These are phyloP conservation scores for Nothura maculosa DNA, from an alignment of 2,797 vertebrate species.

Conservation along the genomic window DNA sequence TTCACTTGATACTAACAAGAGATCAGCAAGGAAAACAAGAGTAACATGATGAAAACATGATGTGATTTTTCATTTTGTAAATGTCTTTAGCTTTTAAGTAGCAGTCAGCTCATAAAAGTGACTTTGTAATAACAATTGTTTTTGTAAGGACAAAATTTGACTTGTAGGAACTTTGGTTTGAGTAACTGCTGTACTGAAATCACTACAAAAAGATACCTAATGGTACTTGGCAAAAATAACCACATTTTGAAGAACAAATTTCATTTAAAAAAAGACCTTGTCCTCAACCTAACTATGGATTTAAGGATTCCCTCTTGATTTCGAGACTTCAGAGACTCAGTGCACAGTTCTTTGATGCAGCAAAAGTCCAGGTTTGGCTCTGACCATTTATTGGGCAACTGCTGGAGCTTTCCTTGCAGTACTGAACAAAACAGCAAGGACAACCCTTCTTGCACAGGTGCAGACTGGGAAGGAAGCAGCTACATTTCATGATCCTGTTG, in stretches of 20 bases:
- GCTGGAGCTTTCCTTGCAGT: not conserved
- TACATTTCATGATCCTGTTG: not conserved
- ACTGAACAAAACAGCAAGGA: not conserved
- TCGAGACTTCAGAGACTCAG: not conserved
- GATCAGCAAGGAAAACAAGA: not conserved
- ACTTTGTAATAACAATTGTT: not conserved
- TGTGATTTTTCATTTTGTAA: not conserved
- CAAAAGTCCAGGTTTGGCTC: not conserved
- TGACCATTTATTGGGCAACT: not conserved
- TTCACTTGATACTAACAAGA: not conserved
- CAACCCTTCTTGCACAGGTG: not conserved
- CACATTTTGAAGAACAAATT: not conserved
- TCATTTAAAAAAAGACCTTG: not conserved
- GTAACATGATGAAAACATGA: not conserved
- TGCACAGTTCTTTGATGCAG: not conserved
- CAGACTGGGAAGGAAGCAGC: not conserved
- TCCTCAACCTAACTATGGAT: not conserved
- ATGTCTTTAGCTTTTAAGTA: not conserved
- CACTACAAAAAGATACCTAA: not conserved
- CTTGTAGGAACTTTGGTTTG: not conserved
- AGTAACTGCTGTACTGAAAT: not conserved
- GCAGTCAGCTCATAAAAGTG: not conserved
- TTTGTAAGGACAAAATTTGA: constrained; percentile 2
- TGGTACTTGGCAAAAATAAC: not conserved
- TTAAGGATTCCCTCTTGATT: not conserved